Percentiles rank a stretch among this genome's conserved stretches.
These are phyloP conservation scores for Cardinalis cardinalis DNA, from an alignment of 2,113 vertebrate genomes.

Conservation along the genomic window DNA sequence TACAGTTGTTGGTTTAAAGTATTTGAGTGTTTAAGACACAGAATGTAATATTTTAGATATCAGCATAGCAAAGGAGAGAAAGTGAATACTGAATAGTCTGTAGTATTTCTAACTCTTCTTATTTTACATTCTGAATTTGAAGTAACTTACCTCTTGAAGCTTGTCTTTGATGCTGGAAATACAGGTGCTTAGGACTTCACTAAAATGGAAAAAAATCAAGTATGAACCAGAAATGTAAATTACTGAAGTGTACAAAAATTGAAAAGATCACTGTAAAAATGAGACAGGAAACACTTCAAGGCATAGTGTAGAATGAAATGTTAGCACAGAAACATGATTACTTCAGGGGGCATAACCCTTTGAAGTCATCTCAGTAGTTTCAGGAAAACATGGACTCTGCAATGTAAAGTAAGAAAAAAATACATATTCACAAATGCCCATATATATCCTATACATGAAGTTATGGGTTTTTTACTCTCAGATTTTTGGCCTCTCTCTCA, in stretches of 20 bases:
- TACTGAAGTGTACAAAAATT: background rate
- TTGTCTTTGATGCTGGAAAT: conserved; percentile 75
- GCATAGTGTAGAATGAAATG: background rate
- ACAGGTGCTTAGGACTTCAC: conserved; percentile 79
- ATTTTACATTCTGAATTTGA: background rate
- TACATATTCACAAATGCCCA: background rate
- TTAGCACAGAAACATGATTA: background rate
- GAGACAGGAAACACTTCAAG: background rate
- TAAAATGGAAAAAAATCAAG: conserved; percentile 54
- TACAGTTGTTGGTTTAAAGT: background rate
- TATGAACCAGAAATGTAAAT: background rate
- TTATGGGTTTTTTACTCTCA: background rate
- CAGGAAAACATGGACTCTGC: background rate
- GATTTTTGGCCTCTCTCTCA: background rate
- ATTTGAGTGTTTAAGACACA: background rate
- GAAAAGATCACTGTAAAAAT: background rate
- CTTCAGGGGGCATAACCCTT: background rate
- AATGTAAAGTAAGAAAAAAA: background rate
- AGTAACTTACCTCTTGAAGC: conserved; percentile 81
- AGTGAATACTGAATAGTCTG: background rate
- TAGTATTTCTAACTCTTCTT: background rate
- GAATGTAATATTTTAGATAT: background rate
- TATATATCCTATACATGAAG: background rate
- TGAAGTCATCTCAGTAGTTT: background rate
- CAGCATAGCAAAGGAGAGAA: background rate